phyloP scores from a whole-genome alignment of 1,140 invertebrate species.

The Formica selysi region DNA sequence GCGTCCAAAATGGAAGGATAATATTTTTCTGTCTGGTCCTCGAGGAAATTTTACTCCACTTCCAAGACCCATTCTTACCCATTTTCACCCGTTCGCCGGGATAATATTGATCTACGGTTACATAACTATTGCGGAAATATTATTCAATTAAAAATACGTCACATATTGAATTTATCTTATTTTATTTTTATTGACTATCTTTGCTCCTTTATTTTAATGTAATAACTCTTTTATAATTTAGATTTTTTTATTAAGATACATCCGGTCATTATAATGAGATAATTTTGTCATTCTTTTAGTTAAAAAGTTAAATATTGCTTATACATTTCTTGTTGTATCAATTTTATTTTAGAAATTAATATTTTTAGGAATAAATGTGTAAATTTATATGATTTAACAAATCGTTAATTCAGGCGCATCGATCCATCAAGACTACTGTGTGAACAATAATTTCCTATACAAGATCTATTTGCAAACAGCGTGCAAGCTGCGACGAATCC shows the following conservation, averaged over 20 bases:
- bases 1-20: slow-evolving; percentile 78
- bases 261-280: neutral
- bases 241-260: neutral
- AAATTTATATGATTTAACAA: neutral
- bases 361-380: slow-evolving; percentile 24
- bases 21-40: slow-evolving; percentile 77
- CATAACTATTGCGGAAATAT: neutral
- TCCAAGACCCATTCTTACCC: neutral
- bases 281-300: neutral
- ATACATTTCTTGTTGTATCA: neutral
- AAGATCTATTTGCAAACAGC: slow-evolving; percentile 85
- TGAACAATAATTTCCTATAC: slow-evolving; percentile 81
- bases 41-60: slow-evolving; percentile 39
- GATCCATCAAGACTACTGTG: slow-evolving; percentile 42
- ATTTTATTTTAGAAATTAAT: neutral
- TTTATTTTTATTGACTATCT: slow-evolving; percentile 3
- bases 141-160: slow-evolving; percentile 3
- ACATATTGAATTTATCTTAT: neutral
- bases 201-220: too few species aligned
- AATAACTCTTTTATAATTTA: neutral
- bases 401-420: slow-evolving; percentile 18
- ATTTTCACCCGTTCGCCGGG: neutral
- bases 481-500: slow-evolving; percentile 85
- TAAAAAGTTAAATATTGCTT: neutral
- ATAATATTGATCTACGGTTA: slow-evolving; percentile 43